Conservation (phyloP, 2,113 vertebrate species). For the Blennius ocellaris region DNA sequence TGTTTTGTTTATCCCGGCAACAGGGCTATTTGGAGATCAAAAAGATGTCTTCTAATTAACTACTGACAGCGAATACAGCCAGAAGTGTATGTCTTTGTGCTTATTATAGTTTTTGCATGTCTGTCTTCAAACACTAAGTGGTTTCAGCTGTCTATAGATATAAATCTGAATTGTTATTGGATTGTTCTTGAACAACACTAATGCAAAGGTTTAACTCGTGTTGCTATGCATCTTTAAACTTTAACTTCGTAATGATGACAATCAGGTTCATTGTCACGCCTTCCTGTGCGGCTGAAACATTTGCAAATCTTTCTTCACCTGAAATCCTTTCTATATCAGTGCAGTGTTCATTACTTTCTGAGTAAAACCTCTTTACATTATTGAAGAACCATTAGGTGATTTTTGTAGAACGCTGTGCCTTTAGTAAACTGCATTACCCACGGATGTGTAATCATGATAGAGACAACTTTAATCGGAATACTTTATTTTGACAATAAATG, state of each 20-base stretch:
- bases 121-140: slow-evolving; percentile 66
- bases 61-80: slow-evolving; percentile 69
- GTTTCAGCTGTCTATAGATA: slow-evolving; percentile 72
- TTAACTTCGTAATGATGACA: slow-evolving; percentile 14
- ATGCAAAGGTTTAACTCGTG: slow-evolving; percentile 31
- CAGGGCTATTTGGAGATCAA: slow-evolving; percentile 78
- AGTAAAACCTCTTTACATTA: neutral
- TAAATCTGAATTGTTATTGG: slow-evolving; percentile 62
- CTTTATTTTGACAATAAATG: slow-evolving; percentile 42
- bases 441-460: slow-evolving; percentile 5
- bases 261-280: neutral
- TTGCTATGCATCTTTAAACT: slow-evolving; percentile 5
- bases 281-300: neutral
- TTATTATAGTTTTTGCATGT: slow-evolving; percentile 71
- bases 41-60: slow-evolving; percentile 78
- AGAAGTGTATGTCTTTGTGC: slow-evolving; percentile 64
- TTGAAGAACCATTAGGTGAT: slow-evolving; percentile 2
- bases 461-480: slow-evolving; percentile 12
- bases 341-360: neutral
- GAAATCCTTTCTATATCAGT: neutral
- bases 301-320: slow-evolving; percentile 10
- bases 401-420: neutral
- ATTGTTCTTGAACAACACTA: slow-evolving; percentile 43
- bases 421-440: neutral
- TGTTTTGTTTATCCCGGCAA: slow-evolving; percentile 73